Evolutionary conservation across 2,113 vertebrate species (phyloP), one percentile per base, ranked within the genome.

Genomic region (Colaptes auratus): DNA sequence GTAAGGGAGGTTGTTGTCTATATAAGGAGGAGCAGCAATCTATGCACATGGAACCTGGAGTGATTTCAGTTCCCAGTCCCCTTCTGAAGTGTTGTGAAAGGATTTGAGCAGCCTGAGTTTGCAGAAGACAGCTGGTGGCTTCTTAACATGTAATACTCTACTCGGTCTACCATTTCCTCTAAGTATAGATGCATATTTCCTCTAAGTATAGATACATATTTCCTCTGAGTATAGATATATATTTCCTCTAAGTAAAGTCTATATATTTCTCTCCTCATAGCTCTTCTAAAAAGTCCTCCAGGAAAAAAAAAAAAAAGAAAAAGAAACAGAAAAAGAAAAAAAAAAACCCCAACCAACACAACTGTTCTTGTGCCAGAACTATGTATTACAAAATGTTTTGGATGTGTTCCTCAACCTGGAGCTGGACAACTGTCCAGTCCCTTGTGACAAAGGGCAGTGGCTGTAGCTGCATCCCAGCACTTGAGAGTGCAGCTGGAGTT

Each of bases 71-170:
- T 93, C 71, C 66, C 35, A 6, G 21, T 65, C 11, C 16, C 36
- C 44, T 92, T 69, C 53, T 64, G 66, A 76, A 84, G 58, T 20
- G 53, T 27, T 79, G 58, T 35, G 39, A 48, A 66, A 88, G 71
- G 66, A 84, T 92, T 35, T 36, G 20, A 93, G 74, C 21, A 52
- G 91, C 31, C 65, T 9, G 42, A 46, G 61, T 52, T 90, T 86
- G 65, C 73, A 84, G 42, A 46, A 93, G 86, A 64, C 86, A 86
- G 89, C 76, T 94, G 83, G 72, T 58, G 56, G 20, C 64, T 64
- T 60, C 76, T 77, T 88, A 86, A 55, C 46, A 59, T 0, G 1
- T 31, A 85, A 80, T 70, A 77, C 60, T 86, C 60, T 39, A 58
- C 35, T 31, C 7, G 0, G 69, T 72, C 20, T 88, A 60, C 25